A percentile compares a stretch with the other conserved stretches of the same genome.
Conservation (phyloP, 2,113 vertebrate genomes). For the Myiagra hebetior region DNA sequence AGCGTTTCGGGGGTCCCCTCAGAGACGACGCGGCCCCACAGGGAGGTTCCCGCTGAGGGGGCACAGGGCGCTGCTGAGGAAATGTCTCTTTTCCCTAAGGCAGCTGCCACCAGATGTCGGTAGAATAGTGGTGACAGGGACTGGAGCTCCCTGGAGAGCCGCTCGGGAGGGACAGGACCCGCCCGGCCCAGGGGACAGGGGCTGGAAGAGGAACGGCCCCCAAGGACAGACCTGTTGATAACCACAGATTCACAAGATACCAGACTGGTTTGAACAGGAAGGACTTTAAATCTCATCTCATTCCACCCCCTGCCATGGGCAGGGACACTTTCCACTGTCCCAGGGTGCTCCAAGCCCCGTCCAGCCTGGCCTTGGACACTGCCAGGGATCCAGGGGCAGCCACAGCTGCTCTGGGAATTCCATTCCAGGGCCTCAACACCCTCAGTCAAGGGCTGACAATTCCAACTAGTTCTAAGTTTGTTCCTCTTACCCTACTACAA, state of each 20-base stretch:
- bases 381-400: neutral
- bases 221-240: neutral
- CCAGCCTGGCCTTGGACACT: neutral
- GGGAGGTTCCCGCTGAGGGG: neutral
- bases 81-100: neutral
- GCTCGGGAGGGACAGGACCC: neutral
- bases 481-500: neutral
- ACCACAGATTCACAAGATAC: neutral
- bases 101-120: conserved; percentile 60
- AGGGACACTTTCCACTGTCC: neutral
- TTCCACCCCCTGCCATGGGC: neutral
- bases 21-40: accelerated
- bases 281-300: neutral
- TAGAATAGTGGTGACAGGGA: neutral
- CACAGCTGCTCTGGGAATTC: neutral
- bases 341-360: neutral
- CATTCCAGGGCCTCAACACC: neutral
- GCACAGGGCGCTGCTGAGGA: neutral
- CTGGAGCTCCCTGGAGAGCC: neutral
- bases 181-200: neutral
- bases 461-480: neutral
- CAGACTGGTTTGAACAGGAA: neutral
- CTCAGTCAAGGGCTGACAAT: neutral
- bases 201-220: neutral
- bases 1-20: neutral